phyloP scores from a whole-genome alignment of 2,888 invertebrate genomes.

The Lomographa bimaculata region DNA sequence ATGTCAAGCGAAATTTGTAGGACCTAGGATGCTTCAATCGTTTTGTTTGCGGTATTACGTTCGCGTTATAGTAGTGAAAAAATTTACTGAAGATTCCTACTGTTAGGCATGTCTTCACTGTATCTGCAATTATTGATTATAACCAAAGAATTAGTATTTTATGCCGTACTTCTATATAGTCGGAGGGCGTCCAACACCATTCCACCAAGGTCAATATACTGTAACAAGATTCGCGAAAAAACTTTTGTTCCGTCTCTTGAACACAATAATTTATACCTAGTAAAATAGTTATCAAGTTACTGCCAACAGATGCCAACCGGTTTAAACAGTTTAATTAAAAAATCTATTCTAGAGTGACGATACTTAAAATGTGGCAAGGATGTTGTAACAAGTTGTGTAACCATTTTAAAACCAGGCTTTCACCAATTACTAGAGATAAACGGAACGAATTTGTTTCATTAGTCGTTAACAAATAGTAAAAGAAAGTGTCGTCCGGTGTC shows the following conservation, averaged over 20 bases:
- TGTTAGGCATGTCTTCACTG: too few species aligned
- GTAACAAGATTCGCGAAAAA: slow-evolving; percentile 7
- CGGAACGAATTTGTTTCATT: slow-evolving; percentile 46
- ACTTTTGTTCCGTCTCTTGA: slow-evolving; percentile 12
- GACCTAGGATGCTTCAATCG: too few species aligned
- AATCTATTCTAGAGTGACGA: slow-evolving; percentile 1
- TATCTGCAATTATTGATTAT: too few species aligned
- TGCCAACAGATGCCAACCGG: slow-evolving; percentile 6
- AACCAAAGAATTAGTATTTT: too few species aligned
- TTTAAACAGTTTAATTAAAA: slow-evolving; percentile 4
- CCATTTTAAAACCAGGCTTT: slow-evolving; percentile 38
- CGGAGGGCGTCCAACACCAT: background rate
- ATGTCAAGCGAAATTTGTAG: too few species aligned
- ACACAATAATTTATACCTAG: slow-evolving; percentile 9
- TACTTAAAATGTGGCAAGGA: slow-evolving; percentile 19
- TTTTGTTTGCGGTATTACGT: too few species aligned
- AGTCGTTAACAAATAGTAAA: slow-evolving; percentile 43
- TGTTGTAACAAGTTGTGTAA: slow-evolving; percentile 33
- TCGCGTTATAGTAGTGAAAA: too few species aligned
- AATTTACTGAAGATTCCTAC: too few species aligned
- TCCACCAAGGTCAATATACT: slow-evolving; percentile 15
- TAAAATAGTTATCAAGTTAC: slow-evolving; percentile 12
- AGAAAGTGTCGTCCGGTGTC: slow-evolving; percentile 32
- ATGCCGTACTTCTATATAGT: too few species aligned
- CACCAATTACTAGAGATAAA: slow-evolving; percentile 44